A percentile compares a stretch with the other conserved stretches of the same genome.
Conservation (phyloP, 2,888 invertebrate species). For the Salpingus planirostris region DNA sequence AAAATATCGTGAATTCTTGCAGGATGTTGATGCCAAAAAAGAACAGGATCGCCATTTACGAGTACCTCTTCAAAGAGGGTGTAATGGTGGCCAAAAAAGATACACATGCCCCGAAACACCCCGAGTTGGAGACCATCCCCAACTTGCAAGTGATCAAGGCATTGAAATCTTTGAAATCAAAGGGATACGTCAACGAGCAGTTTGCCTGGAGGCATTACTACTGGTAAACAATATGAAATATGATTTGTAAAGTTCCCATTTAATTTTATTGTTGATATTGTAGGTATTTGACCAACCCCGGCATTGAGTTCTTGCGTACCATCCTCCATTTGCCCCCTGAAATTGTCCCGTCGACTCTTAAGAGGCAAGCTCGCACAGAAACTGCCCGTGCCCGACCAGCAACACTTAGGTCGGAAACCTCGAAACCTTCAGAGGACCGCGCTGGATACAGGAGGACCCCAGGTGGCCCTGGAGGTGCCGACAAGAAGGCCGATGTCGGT, state of each 20-base stretch:
- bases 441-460: constrained; percentile 73
- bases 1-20: constrained; percentile 27
- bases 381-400: constrained; percentile 70
- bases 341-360: constrained; percentile 96
- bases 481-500: constrained; percentile 96
- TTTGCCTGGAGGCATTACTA: constrained; percentile 99
- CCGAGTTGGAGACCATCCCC: constrained; percentile 87
- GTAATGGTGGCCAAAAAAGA: constrained; percentile 99
- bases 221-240: constrained; percentile 53
- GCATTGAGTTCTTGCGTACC: constrained; percentile 91
- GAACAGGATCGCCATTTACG: constrained; percentile 93
- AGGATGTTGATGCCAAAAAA: constrained; percentile 99
- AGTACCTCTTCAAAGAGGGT: constrained; percentile 97
- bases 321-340: constrained; percentile 96
- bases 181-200: constrained; percentile 97
- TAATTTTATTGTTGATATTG: constrained; percentile 11
- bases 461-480: constrained; percentile 54
- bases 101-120: constrained; percentile 95
- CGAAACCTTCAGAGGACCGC: constrained; percentile 73
- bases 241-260: background rate
- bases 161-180: constrained; percentile 91
- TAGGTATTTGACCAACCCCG: constrained; percentile 93
- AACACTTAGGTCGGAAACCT: constrained; percentile 56
- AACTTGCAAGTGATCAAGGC: constrained; percentile 99
- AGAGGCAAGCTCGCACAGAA: constrained; percentile 81